Evolutionary conservation across 2,797 vertebrate genomes (phyloP).

Genomic region (Cyclopterus lumpus): DNA sequence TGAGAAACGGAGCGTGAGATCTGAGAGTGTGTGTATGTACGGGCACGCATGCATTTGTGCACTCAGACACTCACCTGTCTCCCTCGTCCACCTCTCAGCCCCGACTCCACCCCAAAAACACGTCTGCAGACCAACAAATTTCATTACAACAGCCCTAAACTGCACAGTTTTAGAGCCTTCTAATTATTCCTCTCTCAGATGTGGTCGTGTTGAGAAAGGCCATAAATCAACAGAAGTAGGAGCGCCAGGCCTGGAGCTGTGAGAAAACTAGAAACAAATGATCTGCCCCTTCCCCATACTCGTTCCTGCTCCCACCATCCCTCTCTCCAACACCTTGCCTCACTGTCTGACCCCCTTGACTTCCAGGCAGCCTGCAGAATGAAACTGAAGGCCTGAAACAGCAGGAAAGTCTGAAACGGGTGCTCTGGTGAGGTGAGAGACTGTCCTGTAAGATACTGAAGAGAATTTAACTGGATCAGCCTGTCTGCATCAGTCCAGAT

Average conservation of each 20-base stretch:
- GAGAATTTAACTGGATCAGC: not conserved
- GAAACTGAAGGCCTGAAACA: constrained; percentile 19
- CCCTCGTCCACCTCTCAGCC: constrained; percentile 41
- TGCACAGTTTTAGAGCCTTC: constrained; percentile 88
- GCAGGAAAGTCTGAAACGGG: constrained; percentile 9
- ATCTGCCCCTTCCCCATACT: constrained; percentile 72
- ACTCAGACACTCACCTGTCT: constrained; percentile 51
- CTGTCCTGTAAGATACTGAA: constrained; percentile 9
- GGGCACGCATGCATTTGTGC: constrained; percentile 19
- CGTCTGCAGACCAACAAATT: constrained; percentile 83
- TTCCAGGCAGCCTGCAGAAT: constrained; percentile 43
- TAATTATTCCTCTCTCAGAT: constrained; percentile 93
- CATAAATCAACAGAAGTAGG: constrained; percentile 88
- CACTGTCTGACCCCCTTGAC: constrained; percentile 38
- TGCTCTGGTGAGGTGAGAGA: constrained; percentile 26
- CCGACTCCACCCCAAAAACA: constrained; percentile 60
- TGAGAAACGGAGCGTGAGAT: constrained; percentile 60
- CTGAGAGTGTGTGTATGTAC: constrained; percentile 41
- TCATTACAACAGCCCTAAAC: constrained; percentile 86
- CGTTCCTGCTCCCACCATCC: constrained; percentile 71
- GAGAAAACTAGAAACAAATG: constrained; percentile 94
- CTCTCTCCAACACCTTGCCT: constrained; percentile 60
- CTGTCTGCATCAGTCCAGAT: constrained; percentile 19
- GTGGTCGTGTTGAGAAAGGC: constrained; percentile 87
- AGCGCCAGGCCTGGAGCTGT: constrained; percentile 90